These are phyloP conservation scores for Amaurobius ferox DNA, from an alignment of 2,888 invertebrate genomes.

Conservation along the genomic window DNA sequence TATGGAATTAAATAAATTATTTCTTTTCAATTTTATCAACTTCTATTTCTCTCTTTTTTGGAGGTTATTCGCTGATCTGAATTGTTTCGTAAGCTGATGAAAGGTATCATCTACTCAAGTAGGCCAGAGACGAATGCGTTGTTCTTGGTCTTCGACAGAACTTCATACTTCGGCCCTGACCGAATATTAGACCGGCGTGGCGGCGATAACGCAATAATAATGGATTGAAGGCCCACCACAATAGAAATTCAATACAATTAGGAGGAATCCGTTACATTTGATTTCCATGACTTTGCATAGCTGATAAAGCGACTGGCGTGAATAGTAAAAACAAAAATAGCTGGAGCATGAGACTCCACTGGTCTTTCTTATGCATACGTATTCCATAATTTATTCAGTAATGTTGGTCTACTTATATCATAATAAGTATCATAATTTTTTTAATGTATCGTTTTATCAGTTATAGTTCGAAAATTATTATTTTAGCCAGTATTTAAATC, in stretches of 20 bases:
- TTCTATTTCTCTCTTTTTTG: neutral
- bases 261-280: neutral
- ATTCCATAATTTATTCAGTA: no score
- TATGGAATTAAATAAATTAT: no score
- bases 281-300: neutral
- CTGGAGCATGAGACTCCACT: no score
- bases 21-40: no score
- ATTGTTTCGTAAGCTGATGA: constrained; percentile 44
- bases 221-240: constrained; percentile 51
- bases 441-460: no score
- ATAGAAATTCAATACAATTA: constrained; percentile 53
- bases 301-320: no score
- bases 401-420: no score
- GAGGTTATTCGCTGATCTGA: constrained; percentile 20
- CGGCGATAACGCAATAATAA: constrained; percentile 54
- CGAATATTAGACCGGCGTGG: constrained; percentile 48
- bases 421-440: no score
- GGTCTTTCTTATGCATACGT: no score
- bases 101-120: constrained; percentile 46
- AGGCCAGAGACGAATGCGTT: constrained; percentile 52
- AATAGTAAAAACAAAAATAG: no score
- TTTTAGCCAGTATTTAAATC: no score
- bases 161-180: constrained; percentile 39
- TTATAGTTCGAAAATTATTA: no score
- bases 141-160: constrained; percentile 13